Conservation (phyloP, 2,113 vertebrate species). For the Pipa parva region DNA sequence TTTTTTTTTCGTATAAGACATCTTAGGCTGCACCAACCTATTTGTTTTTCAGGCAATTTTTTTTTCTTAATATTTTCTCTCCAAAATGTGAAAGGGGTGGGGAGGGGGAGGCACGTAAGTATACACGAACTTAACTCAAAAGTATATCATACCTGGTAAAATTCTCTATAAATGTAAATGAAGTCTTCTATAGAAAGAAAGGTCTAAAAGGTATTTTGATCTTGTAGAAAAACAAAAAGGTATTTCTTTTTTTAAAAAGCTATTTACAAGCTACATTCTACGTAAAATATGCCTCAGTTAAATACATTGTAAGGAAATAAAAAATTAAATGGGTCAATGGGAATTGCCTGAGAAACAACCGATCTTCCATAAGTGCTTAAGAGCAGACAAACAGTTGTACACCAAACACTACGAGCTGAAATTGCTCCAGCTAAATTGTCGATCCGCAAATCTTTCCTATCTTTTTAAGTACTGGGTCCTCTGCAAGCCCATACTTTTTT, state of each 20-base stretch:
- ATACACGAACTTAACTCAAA: conserved; percentile 52
- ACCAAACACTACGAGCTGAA: conserved; percentile 44
- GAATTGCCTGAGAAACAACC: conserved; percentile 78
- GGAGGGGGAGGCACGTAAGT: conserved; percentile 45
- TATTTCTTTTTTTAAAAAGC: conserved; percentile 95
- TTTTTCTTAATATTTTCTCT: conserved; percentile 39
- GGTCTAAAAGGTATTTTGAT: conserved; percentile 69
- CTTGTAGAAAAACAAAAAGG: conserved; percentile 81
- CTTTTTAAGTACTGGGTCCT: conserved; percentile 7
- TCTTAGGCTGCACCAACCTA: conserved; percentile 75
- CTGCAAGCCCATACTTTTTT: neutral
- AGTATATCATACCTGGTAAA: conserved; percentile 70
- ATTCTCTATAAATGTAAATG: conserved; percentile 81
- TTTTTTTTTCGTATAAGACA: conserved; percentile 53
- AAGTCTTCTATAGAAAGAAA: conserved; percentile 71
- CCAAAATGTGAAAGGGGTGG: no score
- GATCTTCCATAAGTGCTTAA: conserved; percentile 50
- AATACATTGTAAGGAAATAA: conserved; percentile 60
- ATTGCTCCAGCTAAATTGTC: conserved; percentile 44
- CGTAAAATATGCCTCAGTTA: conserved; percentile 69
- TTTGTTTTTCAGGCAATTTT: conserved; percentile 92
- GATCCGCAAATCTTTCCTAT: conserved; percentile 34
- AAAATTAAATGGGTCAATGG: conserved; percentile 64
- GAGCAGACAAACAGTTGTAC: conserved; percentile 49
- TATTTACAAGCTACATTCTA: conserved; percentile 99